A percentile compares a stretch with the other conserved stretches of the same genome.
Conservation (phyloP, 2,113 vertebrate species). For the Lophotis ruficrista region DNA sequence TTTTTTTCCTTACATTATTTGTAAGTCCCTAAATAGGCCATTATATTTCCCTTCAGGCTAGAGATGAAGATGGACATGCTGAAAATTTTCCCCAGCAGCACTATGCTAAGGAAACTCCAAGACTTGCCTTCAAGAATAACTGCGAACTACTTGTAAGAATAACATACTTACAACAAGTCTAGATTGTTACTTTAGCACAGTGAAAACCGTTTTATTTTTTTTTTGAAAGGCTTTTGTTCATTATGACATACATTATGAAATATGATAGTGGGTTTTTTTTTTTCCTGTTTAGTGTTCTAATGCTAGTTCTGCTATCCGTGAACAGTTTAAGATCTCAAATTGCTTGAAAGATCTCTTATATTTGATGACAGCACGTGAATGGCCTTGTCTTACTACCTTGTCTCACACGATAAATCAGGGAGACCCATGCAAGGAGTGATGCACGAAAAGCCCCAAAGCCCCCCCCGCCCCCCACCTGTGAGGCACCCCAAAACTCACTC, state of each 20-base stretch:
- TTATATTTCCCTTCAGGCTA: conserved; percentile 99
- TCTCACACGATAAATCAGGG: conserved; percentile 33
- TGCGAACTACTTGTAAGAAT: conserved; percentile 99
- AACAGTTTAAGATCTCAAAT: conserved; percentile 76
- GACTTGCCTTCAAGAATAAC: conserved; percentile 99
- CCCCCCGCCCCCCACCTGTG: background rate
- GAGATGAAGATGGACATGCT: conserved; percentile 99
- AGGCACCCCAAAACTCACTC: background rate
- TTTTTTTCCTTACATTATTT: conserved; percentile 89
- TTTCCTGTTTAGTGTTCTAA: conserved; percentile 76
- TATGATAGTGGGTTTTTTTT: conserved; percentile 65
- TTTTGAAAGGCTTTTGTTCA: conserved; percentile 78
- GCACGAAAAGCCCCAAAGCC: background rate
- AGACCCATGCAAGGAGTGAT: conserved; percentile 46
- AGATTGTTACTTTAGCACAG: conserved; percentile 89
- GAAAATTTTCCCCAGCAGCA: conserved; percentile 97
- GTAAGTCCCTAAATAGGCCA: conserved; percentile 99
- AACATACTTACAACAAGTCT: conserved; percentile 92
- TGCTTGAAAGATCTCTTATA: conserved; percentile 76
- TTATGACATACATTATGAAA: conserved; percentile 80
- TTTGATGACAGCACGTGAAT: conserved; percentile 74
- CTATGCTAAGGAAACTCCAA: conserved; percentile 99
- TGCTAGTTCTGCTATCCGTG: conserved; percentile 77
- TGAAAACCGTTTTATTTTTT: conserved; percentile 75
- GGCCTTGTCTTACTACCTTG: conserved; percentile 68